phyloP scores from a whole-genome alignment of 2,888 invertebrate species.

The Papilio gigon region DNA sequence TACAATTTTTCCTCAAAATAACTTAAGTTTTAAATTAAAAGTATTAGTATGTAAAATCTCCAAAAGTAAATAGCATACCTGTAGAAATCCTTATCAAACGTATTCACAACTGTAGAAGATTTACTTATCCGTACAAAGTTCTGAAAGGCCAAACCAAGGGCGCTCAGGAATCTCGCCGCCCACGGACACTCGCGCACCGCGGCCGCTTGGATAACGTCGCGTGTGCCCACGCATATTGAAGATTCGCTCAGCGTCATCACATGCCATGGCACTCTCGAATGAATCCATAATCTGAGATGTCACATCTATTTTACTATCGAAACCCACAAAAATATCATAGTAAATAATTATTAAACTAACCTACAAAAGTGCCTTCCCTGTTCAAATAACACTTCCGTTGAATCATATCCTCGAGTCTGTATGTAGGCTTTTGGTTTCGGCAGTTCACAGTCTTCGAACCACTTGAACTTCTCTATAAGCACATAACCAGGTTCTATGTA shows the following conservation, averaged over 20 bases:
- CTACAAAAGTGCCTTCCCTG: constrained; percentile 75
- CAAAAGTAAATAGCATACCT: constrained; percentile 47
- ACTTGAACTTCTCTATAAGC: constrained; percentile 67
- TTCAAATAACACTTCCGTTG: constrained; percentile 58
- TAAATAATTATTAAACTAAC: constrained; percentile 47
- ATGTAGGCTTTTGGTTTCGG: constrained; percentile 60
- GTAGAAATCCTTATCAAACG: constrained; percentile 61
- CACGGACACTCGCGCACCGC: constrained; percentile 68
- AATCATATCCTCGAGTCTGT: constrained; percentile 60
- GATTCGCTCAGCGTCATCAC: constrained; percentile 65
- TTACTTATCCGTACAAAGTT: constrained; percentile 62
- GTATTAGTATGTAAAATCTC: not conserved
- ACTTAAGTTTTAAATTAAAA: not conserved
- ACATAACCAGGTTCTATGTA: constrained; percentile 66
- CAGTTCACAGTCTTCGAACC: constrained; percentile 63
- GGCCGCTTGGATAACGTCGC: constrained; percentile 63
- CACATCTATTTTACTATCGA: not conserved
- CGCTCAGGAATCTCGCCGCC: constrained; percentile 61
- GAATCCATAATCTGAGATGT: constrained; percentile 66
- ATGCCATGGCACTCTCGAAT: constrained; percentile 67
- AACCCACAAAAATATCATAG: not conserved
- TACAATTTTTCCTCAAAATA: constrained; percentile 43
- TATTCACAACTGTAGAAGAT: constrained; percentile 48
- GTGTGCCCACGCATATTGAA: constrained; percentile 58
- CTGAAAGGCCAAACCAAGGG: constrained; percentile 59